Evolutionary conservation across 2,888 invertebrate genomes (phyloP), one percentile per base, ranked within the genome.

Genomic region (Helobdella robusta): DNA sequence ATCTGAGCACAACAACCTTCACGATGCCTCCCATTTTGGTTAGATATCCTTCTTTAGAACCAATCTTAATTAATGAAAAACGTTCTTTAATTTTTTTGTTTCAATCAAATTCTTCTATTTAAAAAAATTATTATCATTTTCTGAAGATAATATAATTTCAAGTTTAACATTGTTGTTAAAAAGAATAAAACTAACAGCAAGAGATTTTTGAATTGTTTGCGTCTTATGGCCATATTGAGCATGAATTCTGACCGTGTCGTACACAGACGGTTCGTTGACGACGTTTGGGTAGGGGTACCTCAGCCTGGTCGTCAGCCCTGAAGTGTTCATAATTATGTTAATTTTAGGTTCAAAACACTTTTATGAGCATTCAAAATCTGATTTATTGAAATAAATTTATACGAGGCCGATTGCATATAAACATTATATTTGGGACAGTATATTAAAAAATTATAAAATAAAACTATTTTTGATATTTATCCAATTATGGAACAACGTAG

Each of bases 41-140:
- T 20, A 77, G 68, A 69, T 73, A 76, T 2, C 77, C 77, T 68
- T 75, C 75, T 69, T 76, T 77, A 6, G 76, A 76, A 54, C 74
- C 76, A 30, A 76, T 73, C 76, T 75, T 66, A 11, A 71, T 11
- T 18, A 30, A 30, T 6, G 20, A 20, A 11, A 6, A 20, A 20
- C 8, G 20, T n/a, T 11, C 6, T 50, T 20, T 20, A 15, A 40
- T 40, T 40, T 40, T 18, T 15, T 11, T 40, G 40, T 18, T 18
- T 15, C 18, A 40, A 40, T 15, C 18, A 11, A 15, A 18, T 40
- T 40, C 11, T 40, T 18, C 18, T 40, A 15, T 40, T 40, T 40
- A 11, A 40, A 40, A 40, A 15, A 40, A 40, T 40, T 40, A 15
- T 40, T 40, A 15, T 18, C 11, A 18, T 40, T 40, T 40, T 40